Evolutionary conservation across 2,113 vertebrate genomes (phyloP).

Genomic region (Galemys pyrenaicus): DNA sequence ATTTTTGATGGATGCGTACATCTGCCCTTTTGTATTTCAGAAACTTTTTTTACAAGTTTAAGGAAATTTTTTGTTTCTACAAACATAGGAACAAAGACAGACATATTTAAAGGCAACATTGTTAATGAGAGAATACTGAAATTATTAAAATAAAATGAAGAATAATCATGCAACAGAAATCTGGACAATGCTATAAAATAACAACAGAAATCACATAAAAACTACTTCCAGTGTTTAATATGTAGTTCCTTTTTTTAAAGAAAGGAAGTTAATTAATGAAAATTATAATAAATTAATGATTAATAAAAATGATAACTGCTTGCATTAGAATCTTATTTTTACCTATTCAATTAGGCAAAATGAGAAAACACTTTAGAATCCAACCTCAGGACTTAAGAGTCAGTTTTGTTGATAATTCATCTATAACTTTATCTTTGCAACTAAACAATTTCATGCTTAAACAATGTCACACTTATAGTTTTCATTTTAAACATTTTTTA

Average conservation of each 20-base stretch:
- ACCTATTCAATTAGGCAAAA: conserved; percentile 63
- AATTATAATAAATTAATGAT: not conserved
- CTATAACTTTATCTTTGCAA: conserved; percentile 66
- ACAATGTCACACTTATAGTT: conserved; percentile 32
- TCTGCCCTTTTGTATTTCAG: not conserved
- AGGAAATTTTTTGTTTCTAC: conserved; percentile 67
- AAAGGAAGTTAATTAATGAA: not conserved
- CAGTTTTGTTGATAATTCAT: conserved; percentile 66
- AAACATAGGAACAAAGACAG: conserved; percentile 39
- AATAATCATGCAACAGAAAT: not conserved
- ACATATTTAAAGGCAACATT: conserved; percentile 32
- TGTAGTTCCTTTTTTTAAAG: not conserved
- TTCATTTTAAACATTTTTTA: conserved; percentile 71
- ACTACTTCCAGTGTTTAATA: not conserved
- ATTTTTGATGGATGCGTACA: not conserved
- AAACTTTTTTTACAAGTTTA: too few species aligned
- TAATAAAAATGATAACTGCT: not conserved
- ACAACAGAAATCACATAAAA: conserved; percentile 27
- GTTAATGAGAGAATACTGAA: not conserved
- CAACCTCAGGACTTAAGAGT: conserved; percentile 63
- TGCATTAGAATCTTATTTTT: not conserved
- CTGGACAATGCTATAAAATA: not conserved
- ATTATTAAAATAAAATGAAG: not conserved
- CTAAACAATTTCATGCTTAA: conserved; percentile 65
- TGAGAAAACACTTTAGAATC: conserved; percentile 4